phyloP scores from a whole-genome alignment of 2,113 vertebrate species.

The Rhinichthys klamathensis region DNA sequence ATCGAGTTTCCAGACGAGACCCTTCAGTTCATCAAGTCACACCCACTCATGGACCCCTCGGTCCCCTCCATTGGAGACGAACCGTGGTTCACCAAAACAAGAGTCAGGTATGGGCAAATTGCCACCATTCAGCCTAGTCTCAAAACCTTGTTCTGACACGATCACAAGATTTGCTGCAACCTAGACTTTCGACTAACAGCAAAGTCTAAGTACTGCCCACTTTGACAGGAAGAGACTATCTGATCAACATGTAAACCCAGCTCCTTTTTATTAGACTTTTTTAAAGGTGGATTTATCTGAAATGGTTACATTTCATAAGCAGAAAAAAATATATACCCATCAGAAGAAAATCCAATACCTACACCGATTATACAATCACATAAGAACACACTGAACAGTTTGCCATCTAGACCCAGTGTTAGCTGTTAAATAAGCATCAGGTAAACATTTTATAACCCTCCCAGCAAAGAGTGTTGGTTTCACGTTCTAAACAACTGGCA shows the following conservation, averaged over 20 bases:
- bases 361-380: neutral
- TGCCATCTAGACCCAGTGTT: neutral
- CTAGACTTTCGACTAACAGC: neutral
- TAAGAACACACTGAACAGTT: neutral
- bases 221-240: neutral
- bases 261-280: neutral
- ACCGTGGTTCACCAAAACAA: conserved; percentile 98
- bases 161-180: neutral
- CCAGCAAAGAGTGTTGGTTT: conserved; percentile 6
- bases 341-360: neutral
- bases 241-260: neutral
- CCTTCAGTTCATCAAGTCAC: conserved; percentile 96
- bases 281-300: neutral
- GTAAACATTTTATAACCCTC: neutral
- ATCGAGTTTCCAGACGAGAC: conserved; percentile 97
- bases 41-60: conserved; percentile 94
- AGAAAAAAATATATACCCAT: neutral
- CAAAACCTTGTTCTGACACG: neutral
- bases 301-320: neutral
- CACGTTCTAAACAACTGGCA: conserved; percentile 16
- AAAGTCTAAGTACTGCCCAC: neutral
- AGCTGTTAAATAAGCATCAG: conserved; percentile 21
- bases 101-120: conserved; percentile 84
- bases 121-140: conserved; percentile 3
- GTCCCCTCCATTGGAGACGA: conserved; percentile 90